Evolutionary conservation across 2,113 vertebrate species (phyloP).

Genomic region (Eidolon helvum): DNA sequence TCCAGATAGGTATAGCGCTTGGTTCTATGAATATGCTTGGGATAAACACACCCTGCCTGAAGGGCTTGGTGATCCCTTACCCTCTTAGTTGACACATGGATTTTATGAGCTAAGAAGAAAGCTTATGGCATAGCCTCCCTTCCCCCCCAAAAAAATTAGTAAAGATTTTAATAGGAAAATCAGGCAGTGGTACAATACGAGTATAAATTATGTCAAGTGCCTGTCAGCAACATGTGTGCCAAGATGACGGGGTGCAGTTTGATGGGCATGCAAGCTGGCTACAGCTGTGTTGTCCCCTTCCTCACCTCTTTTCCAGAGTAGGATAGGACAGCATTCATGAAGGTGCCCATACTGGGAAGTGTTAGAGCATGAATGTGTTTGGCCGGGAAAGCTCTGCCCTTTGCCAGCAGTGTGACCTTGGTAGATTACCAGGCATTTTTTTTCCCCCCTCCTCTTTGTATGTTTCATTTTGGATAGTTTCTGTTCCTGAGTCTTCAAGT

Average conservation of each 20-base stretch:
- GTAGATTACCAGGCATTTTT: not conserved
- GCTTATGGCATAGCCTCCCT: not conserved
- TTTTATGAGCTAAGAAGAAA: not conserved
- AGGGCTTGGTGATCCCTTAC: not conserved
- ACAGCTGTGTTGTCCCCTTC: not conserved
- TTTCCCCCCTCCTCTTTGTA: accelerated
- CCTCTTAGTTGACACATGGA: not conserved
- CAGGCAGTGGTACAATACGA: not conserved
- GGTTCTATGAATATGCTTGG: not conserved
- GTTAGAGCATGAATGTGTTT: not conserved
- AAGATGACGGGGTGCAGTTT: not conserved
- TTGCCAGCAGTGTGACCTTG: not conserved
- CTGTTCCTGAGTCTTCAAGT: not conserved
- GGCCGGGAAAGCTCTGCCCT: not conserved
- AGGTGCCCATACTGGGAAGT: no score
- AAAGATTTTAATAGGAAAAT: not conserved
- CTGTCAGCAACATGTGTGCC: not conserved
- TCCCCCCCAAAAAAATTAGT: not conserved
- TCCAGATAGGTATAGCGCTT: accelerated
- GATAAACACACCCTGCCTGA: not conserved
- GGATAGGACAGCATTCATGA: not conserved
- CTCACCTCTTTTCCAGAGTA: not conserved
- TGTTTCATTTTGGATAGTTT: not conserved
- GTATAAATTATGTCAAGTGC: not conserved
- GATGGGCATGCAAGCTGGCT: not conserved